Percentiles rank a stretch among this genome's conserved stretches.
Evolutionary conservation across 2,113 vertebrate genomes (phyloP).

Genomic region (Mystacornis crossleyi): DNA sequence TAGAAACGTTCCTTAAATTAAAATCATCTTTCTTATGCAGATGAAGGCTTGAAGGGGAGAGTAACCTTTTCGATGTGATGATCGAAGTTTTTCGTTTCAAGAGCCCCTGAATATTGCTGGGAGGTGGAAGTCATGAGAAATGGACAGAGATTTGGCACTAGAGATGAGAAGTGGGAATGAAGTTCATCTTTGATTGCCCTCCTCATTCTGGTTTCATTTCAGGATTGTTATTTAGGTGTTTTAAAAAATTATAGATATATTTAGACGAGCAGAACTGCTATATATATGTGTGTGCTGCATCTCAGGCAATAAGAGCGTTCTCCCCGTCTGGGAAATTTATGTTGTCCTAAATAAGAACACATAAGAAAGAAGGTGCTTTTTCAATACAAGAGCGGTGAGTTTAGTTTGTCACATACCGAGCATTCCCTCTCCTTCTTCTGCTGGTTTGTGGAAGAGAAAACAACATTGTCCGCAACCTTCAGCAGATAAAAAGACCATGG

Average conservation of each 20-base stretch:
- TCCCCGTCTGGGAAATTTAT: background rate
- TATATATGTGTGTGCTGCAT: background rate
- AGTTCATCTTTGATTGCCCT: background rate
- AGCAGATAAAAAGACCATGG: background rate
- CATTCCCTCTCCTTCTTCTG: background rate
- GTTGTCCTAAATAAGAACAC: background rate
- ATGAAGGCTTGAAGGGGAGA: constrained; percentile 36
- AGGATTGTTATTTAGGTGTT: background rate
- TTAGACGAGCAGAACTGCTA: background rate
- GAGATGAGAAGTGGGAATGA: background rate
- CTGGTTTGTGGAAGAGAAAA: background rate
- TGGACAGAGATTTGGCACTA: background rate
- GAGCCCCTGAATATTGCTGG: background rate
- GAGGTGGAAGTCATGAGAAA: background rate
- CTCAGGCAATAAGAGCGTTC: background rate
- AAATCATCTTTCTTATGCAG: constrained; percentile 2
- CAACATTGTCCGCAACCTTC: background rate
- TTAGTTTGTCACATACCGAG: background rate
- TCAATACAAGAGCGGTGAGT: background rate
- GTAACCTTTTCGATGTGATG: constrained; percentile 15
- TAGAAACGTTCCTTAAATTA: constrained; percentile 31
- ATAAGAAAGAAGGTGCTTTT: no score
- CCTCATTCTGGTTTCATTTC: background rate
- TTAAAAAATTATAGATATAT: no score
- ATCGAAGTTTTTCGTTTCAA: background rate